Evolutionary conservation across 2,888 invertebrate genomes (phyloP).

Genomic region (Nomada ruficornis): DNA sequence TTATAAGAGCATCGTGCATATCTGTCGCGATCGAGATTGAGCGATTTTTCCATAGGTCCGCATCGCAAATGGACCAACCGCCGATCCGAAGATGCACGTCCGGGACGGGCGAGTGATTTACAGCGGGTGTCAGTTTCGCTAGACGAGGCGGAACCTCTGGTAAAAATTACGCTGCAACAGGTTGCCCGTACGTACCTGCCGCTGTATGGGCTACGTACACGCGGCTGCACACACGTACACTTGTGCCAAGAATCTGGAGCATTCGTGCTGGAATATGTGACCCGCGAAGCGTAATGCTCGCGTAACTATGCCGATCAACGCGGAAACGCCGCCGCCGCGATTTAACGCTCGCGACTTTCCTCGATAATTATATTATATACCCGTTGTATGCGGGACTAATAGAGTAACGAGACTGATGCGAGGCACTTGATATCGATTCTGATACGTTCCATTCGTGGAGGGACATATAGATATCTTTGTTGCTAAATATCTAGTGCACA

Average conservation of each 20-base stretch:
- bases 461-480: too few species aligned
- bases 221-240: conserved; percentile 4
- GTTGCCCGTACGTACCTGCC: conserved; percentile 71
- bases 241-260: conserved; percentile 56
- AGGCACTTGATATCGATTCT: too few species aligned
- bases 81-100: conserved; percentile 63
- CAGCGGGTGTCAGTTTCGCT: conserved; percentile 68
- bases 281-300: conserved; percentile 41
- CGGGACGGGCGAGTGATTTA: conserved; percentile 63
- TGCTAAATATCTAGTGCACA: too few species aligned
- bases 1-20: conserved; percentile 19
- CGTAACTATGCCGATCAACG: conserved; percentile 37
- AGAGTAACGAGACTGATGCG: too few species aligned
- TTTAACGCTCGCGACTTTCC: conserved; percentile 20
- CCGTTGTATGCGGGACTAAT: too few species aligned
- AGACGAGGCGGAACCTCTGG: conserved; percentile 67
- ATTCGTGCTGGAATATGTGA: conserved; percentile 29
- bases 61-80: conserved; percentile 58
- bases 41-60: conserved; percentile 46
- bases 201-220: not conserved
- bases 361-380: not conserved
- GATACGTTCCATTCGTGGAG: too few species aligned
- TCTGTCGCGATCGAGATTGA: conserved; percentile 9
- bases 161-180: conserved; percentile 75
- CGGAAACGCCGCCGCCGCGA: conserved; percentile 6